Evolutionary conservation across 2,888 invertebrate species (phyloP).

Genomic region (Rhagium mordax): DNA sequence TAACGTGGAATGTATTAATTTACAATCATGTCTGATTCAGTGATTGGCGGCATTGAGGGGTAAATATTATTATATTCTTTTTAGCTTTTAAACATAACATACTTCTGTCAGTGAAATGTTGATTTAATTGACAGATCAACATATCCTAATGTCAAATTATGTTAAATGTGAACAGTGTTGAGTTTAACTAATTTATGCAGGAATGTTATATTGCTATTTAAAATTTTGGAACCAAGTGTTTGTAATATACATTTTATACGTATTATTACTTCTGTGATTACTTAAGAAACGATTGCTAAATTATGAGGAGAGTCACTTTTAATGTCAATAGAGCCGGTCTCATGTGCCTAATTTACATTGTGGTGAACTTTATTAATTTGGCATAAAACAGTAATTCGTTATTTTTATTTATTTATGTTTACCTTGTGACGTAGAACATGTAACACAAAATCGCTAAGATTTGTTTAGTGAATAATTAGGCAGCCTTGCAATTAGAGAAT

Average conservation of each 20-base stretch:
- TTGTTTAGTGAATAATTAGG: too few species aligned
- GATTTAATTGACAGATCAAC: not conserved
- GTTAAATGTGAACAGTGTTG: not conserved
- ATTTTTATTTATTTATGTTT: too few species aligned
- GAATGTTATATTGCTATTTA: not conserved
- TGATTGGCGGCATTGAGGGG: constrained; percentile 40
- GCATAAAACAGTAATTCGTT: not conserved
- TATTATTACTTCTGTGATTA: not conserved
- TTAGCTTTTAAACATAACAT: not conserved
- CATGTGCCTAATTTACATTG: not conserved
- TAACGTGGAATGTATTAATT: constrained; percentile 36
- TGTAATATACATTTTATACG: not conserved
- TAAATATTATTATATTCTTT: constrained; percentile 22
- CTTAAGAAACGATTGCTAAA: not conserved
- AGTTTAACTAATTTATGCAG: not conserved
- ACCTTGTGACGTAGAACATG: too few species aligned
- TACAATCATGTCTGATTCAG: constrained; percentile 12
- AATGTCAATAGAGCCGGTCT: constrained; percentile 21
- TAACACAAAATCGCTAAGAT: too few species aligned
- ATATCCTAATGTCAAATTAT: not conserved
- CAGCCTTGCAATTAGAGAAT: too few species aligned
- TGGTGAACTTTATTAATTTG: not conserved
- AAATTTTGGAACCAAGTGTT: not conserved
- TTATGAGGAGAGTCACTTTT: not conserved
- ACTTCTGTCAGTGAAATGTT: not conserved